These are phyloP conservation scores for Oscheius myriophilus DNA, from an alignment of 2,888 invertebrate genomes.

Conservation along the genomic window DNA sequence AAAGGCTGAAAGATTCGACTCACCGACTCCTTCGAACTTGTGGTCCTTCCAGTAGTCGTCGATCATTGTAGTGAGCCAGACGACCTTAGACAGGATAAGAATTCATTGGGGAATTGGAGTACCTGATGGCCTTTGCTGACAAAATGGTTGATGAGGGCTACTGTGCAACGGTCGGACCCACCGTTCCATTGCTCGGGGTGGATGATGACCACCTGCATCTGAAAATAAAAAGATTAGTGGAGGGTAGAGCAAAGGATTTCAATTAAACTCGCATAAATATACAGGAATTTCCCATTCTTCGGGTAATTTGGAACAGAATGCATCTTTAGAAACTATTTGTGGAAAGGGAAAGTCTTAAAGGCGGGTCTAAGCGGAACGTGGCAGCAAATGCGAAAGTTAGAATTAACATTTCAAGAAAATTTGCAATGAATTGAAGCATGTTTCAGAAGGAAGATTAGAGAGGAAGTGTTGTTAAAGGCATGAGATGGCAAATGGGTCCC, in stretches of 20 bases:
- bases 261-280: too few species aligned
- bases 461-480: background rate
- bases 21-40: constrained; percentile 65
- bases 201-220: constrained; percentile 69
- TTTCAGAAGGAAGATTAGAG: background rate
- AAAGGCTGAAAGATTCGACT: constrained; percentile 18
- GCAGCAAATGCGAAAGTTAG: too few species aligned
- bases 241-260: background rate
- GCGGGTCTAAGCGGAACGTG: too few species aligned
- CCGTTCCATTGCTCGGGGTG: constrained; percentile 71
- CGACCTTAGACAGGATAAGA: constrained; percentile 42
- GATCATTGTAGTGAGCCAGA: constrained; percentile 70
- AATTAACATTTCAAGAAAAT: too few species aligned
- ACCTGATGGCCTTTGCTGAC: constrained; percentile 49
- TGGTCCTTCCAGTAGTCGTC: constrained; percentile 69
- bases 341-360: too few species aligned
- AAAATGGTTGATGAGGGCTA: constrained; percentile 68
- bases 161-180: constrained; percentile 69
- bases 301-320: too few species aligned
- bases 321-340: too few species aligned
- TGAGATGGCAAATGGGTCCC: background rate
- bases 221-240: constrained; percentile 1
- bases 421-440: background rate
- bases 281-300: too few species aligned
- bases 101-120: background rate